phyloP scores from a whole-genome alignment of 2,797 vertebrate genomes.

The Mareca strepera region DNA sequence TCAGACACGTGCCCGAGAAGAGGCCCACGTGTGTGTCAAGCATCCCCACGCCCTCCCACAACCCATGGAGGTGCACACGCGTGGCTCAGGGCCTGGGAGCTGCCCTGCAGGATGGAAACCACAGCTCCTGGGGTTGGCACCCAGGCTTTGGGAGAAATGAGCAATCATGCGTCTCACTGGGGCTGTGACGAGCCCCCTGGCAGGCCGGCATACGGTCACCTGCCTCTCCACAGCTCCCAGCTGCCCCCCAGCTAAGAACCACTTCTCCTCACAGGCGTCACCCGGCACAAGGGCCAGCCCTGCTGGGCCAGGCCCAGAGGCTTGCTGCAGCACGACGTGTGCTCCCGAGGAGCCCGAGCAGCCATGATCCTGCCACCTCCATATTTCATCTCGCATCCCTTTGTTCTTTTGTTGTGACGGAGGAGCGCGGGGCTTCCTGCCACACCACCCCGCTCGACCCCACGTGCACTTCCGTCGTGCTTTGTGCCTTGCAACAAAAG shows the following conservation, averaged over 20 bases:
- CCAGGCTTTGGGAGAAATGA: accelerated
- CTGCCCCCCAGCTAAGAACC: not conserved
- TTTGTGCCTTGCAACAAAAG: not conserved
- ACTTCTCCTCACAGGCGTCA: not conserved
- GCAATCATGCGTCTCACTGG: accelerated
- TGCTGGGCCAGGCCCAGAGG: not conserved
- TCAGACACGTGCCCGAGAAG: accelerated
- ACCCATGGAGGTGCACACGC: accelerated
- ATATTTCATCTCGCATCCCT: not conserved
- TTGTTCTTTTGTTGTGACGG: conserved; percentile 48
- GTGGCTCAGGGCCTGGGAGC: accelerated
- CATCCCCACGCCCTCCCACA: not conserved
- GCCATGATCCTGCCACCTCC: not conserved
- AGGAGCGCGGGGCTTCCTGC: not conserved
- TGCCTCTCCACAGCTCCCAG: not conserved
- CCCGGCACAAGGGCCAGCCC: not conserved
- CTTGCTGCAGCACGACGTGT: not conserved
- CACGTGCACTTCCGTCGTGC: not conserved
- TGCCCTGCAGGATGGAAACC: accelerated
- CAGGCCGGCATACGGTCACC: accelerated
- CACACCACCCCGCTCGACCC: not conserved
- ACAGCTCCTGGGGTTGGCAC: accelerated
- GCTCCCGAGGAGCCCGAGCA: not conserved
- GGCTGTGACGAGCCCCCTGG: accelerated
- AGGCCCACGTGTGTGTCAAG: accelerated